Evolutionary conservation across 2,113 vertebrate genomes (phyloP).

Genomic region (Xyliphius kryptos): DNA sequence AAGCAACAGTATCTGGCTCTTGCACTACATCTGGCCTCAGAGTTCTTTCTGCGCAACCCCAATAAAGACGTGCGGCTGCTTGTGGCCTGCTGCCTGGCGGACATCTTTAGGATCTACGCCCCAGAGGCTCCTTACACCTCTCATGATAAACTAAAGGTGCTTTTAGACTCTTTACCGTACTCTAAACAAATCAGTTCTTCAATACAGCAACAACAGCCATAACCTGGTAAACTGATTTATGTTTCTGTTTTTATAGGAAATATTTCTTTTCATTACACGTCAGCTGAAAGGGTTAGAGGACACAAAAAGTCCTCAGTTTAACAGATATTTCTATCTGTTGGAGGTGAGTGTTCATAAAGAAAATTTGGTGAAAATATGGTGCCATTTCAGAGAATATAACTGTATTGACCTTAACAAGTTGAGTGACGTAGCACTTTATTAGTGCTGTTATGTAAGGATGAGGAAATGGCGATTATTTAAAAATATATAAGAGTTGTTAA

Average conservation of each 20-base stretch:
- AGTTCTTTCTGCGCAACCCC: slow-evolving; percentile 99
- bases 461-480: too few relatives aligned
- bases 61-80: slow-evolving; percentile 97
- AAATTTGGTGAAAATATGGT: too few relatives aligned
- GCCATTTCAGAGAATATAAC: too few relatives aligned
- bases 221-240: too few relatives aligned
- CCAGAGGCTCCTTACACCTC: slow-evolving; percentile 98
- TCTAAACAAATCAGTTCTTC: background rate
- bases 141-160: slow-evolving; percentile 98
- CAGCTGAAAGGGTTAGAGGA: slow-evolving; percentile 97
- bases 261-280: slow-evolving; percentile 99
- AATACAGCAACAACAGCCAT: too few relatives aligned
- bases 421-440: too few relatives aligned
- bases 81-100: slow-evolving; percentile 96
- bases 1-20: slow-evolving; percentile 96
- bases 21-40: slow-evolving; percentile 94
- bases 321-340: slow-evolving; percentile 99
- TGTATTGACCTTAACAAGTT: too few relatives aligned
- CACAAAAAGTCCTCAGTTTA: slow-evolving; percentile 98
- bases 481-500: too few relatives aligned
- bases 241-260: slow-evolving; percentile 74
- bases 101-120: slow-evolving; percentile 98
- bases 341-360: slow-evolving; percentile 69
- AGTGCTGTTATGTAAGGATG: too few relatives aligned
- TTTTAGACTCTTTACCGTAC: background rate